These are phyloP conservation scores for Oreortyx pictus DNA, from an alignment of 2,797 vertebrate genomes.

Conservation along the genomic window DNA sequence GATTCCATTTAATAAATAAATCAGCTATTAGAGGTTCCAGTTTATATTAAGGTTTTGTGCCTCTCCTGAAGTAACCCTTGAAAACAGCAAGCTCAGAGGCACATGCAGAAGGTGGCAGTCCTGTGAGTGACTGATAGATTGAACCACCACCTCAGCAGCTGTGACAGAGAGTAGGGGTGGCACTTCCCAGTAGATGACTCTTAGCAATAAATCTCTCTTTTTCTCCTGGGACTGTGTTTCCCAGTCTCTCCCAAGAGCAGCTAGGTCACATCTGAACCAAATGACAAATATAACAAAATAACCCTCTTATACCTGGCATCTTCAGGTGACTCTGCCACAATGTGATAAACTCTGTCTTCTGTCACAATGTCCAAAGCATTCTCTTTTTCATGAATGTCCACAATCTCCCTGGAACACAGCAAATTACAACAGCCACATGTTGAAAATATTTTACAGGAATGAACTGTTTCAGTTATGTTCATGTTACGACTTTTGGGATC, in stretches of 20 bases:
- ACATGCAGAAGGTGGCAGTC: background rate
- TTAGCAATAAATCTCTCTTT: background rate
- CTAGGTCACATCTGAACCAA: background rate
- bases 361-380: slow-evolving; percentile 93
- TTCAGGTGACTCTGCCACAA: slow-evolving; percentile 93
- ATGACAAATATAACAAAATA: background rate
- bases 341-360: slow-evolving; percentile 90
- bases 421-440: background rate
- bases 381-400: slow-evolving; percentile 95
- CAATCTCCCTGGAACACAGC: slow-evolving; percentile 85
- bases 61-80: slow-evolving; percentile 48
- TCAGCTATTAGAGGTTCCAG: slow-evolving; percentile 66
- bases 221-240: background rate
- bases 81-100: background rate
- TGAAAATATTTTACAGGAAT: background rate
- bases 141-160: background rate
- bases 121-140: background rate
- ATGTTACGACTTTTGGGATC: background rate
- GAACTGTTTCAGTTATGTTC: background rate
- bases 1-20: slow-evolving; percentile 71
- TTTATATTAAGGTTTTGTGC: slow-evolving; percentile 44
- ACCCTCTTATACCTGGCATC: slow-evolving; percentile 87
- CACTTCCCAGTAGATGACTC: background rate
- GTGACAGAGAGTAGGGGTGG: background rate
- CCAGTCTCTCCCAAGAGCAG: background rate